Conservation (phyloP, 2,797 vertebrate species). For the Enteromius treurensis region DNA sequence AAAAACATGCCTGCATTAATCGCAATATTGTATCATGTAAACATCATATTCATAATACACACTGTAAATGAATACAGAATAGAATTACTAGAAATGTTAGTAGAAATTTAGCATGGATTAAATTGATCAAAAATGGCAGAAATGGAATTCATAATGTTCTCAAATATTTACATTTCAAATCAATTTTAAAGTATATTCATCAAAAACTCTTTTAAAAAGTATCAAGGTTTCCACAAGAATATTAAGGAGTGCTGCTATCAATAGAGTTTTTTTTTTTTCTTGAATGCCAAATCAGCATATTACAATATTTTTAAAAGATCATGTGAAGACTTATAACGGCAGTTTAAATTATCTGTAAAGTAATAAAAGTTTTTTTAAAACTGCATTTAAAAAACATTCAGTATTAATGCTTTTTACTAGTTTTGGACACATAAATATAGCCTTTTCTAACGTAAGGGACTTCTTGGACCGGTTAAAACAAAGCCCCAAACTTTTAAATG, state of each 20-base stretch:
- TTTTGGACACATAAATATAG: not conserved
- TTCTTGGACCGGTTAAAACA: not conserved
- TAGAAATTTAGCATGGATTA: not conserved
- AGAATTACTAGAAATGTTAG: not conserved
- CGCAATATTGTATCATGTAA: not conserved
- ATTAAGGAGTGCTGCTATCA: not conserved
- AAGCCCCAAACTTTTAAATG: not conserved
- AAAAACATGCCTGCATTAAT: not conserved
- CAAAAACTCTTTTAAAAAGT: not conserved
- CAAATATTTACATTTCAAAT: not conserved
- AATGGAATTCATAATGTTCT: not conserved
- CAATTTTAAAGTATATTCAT: not conserved
- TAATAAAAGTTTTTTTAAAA: not conserved
- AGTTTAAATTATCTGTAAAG: not conserved
- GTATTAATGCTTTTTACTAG: not conserved
- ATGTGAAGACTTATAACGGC: not conserved
- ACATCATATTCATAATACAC: not conserved
- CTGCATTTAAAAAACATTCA: not conserved
- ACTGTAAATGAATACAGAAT: not conserved
- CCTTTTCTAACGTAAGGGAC: not conserved
- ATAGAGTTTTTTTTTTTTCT: not conserved
- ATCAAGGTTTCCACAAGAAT: not conserved
- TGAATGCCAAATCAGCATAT: not conserved
- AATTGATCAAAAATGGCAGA: not conserved
- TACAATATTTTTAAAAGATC: not conserved